These are phyloP conservation scores for Anguilla anguilla DNA, from an alignment of 2,797 vertebrate genomes.

Conservation along the genomic window DNA sequence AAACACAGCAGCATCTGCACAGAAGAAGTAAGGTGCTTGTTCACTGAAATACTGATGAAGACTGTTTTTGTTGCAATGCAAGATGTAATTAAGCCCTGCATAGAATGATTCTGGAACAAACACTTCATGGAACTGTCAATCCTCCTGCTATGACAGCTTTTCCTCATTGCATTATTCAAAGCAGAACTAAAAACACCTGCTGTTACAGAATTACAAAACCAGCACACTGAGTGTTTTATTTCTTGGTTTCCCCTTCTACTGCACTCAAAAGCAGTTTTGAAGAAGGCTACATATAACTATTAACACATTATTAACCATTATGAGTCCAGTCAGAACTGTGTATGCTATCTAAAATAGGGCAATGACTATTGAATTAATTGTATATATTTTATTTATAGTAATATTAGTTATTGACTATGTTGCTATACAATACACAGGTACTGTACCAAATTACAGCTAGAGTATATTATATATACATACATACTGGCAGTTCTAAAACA, in stretches of 20 bases:
- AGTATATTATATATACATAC: neutral
- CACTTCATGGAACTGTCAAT: neutral
- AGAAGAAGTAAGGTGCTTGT: slow-evolving; percentile 5
- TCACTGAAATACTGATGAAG: slow-evolving; percentile 15
- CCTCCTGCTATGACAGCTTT: neutral
- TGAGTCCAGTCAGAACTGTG: neutral
- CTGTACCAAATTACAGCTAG: neutral
- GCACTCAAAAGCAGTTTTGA: neutral
- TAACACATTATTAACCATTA: neutral
- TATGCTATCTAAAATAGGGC: neutral
- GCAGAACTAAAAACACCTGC: neutral
- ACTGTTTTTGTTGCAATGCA: slow-evolving; percentile 4
- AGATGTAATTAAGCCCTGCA: slow-evolving; percentile 3
- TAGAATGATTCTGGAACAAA: neutral
- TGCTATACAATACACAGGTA: neutral
- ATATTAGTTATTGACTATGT: neutral
- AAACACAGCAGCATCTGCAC: slow-evolving; percentile 6
- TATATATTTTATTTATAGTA: neutral
- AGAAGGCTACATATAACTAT: neutral
- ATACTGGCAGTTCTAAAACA: neutral
- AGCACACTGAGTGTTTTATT: neutral
- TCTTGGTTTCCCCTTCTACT: neutral
- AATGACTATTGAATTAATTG: neutral
- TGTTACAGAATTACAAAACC: slow-evolving; percentile 4
- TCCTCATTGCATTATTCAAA: neutral